Conservation (phyloP, 2,113 vertebrate genomes). For the Epinephelus fuscoguttatus region DNA sequence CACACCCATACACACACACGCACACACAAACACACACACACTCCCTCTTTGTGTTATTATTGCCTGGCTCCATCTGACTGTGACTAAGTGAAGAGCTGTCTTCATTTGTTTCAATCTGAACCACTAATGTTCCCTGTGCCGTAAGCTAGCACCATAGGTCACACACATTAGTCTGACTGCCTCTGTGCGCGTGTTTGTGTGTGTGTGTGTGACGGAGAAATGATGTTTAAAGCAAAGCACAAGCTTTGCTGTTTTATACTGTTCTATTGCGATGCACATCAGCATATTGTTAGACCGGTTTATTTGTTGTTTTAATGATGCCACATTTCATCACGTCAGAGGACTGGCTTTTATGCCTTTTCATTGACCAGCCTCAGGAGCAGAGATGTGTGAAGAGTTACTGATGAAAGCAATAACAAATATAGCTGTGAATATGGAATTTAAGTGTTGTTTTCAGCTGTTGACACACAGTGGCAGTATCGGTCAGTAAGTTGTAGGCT, state of each 20-base stretch:
- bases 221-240: slow-evolving; percentile 19
- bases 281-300: neutral
- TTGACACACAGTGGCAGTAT: slow-evolving; percentile 10
- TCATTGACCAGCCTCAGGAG: slow-evolving; percentile 1
- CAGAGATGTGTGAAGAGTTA: neutral
- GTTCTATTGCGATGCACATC: slow-evolving; percentile 7
- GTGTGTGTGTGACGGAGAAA: slow-evolving; percentile 2
- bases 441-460: neutral
- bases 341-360: neutral
- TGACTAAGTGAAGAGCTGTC: slow-evolving; percentile 81
- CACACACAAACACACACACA: slow-evolving; percentile 2
- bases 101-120: slow-evolving; percentile 81
- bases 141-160: slow-evolving; percentile 76
- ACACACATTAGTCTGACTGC: slow-evolving; percentile 72
- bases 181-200: slow-evolving; percentile 15
- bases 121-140: slow-evolving; percentile 78
- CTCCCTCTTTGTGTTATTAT: slow-evolving; percentile 65
- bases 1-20: neutral
- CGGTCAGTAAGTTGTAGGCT: neutral
- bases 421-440: neutral
- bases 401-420: slow-evolving; percentile 2
- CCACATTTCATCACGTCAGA: slow-evolving; percentile 15
- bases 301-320: slow-evolving; percentile 8
- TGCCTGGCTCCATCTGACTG: slow-evolving; percentile 75
- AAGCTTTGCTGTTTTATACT: slow-evolving; percentile 11